Percentiles rank a stretch among this genome's conserved stretches.
phyloP scores from a whole-genome alignment of 35 echinoderm and acorn worm genomes.

The Ophioderma brevispina region DNA sequence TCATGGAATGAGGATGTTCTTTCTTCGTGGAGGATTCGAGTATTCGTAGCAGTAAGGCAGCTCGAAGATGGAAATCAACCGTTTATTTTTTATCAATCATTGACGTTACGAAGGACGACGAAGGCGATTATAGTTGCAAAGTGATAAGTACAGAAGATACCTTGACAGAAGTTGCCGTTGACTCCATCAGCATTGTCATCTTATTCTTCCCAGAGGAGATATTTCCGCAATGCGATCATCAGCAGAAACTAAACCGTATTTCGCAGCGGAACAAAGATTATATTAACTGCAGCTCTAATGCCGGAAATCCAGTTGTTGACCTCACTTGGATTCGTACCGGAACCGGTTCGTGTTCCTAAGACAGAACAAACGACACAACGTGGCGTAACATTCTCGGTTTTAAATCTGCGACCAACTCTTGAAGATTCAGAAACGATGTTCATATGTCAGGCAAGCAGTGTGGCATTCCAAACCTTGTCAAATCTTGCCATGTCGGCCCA shows the following conservation, averaged over 20 bases:
- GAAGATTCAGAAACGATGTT: background rate
- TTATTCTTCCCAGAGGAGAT: background rate
- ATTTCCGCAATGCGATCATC: background rate
- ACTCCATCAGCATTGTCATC: background rate
- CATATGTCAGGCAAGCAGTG: background rate
- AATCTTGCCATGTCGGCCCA: background rate
- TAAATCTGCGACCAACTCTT: background rate
- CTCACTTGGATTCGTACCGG: background rate
- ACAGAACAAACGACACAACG: background rate
- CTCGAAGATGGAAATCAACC: background rate
- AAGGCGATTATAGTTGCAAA: background rate
- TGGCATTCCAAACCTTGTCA: background rate
- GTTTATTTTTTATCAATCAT: background rate
- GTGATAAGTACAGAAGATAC: background rate
- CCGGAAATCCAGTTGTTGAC: background rate
- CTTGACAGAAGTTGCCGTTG: background rate
- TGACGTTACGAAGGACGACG: background rate
- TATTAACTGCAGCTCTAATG: background rate
- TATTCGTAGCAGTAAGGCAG: background rate
- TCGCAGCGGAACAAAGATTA: background rate
- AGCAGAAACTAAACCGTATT: background rate
- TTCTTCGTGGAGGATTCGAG: background rate
- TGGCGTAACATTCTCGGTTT: background rate
- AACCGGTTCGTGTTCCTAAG: background rate
- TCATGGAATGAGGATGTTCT: background rate